phyloP scores from a whole-genome alignment of 2,888 invertebrate genomes.

The Arge pagana region DNA sequence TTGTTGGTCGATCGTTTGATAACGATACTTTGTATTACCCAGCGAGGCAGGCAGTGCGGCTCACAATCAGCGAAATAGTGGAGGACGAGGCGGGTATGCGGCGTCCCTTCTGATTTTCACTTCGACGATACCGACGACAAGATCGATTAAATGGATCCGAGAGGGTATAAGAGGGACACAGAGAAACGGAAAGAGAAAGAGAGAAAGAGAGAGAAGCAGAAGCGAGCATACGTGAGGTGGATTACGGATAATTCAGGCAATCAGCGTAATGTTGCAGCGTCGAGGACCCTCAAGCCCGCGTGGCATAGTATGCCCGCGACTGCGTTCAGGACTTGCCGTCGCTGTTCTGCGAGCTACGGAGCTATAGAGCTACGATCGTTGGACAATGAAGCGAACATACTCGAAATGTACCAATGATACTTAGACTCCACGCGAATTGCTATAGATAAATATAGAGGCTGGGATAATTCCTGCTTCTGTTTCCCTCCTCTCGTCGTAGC shows the following conservation, averaged over 20 bases:
- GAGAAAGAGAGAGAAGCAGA: slow-evolving; percentile 9
- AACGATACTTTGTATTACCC: no score
- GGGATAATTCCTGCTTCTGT: not conserved
- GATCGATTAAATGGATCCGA: no score
- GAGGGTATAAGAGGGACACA: not conserved
- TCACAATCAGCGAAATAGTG: no score
- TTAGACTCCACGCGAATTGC: slow-evolving; percentile 11
- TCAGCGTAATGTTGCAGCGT: slow-evolving; percentile 56
- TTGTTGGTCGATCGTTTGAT: no score
- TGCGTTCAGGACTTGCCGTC: slow-evolving; percentile 10
- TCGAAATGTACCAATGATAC: slow-evolving; percentile 38
- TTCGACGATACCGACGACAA: no score
- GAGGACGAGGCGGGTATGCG: no score
- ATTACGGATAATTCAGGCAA: slow-evolving; percentile 58
- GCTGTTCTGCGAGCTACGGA: slow-evolving; percentile 21
- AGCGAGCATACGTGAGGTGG: slow-evolving; percentile 31
- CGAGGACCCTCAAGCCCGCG: slow-evolving; percentile 51
- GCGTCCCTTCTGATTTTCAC: no score
- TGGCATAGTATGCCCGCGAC: slow-evolving; percentile 17
- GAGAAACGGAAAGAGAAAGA: not conserved
- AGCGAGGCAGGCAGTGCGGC: no score
- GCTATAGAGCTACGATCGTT: slow-evolving; percentile 36
- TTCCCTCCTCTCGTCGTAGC: not conserved
- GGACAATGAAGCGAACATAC: slow-evolving; percentile 45
- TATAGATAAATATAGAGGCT: not conserved